Conservation (phyloP, 2,113 vertebrate genomes). For the Silurus asotus region DNA sequence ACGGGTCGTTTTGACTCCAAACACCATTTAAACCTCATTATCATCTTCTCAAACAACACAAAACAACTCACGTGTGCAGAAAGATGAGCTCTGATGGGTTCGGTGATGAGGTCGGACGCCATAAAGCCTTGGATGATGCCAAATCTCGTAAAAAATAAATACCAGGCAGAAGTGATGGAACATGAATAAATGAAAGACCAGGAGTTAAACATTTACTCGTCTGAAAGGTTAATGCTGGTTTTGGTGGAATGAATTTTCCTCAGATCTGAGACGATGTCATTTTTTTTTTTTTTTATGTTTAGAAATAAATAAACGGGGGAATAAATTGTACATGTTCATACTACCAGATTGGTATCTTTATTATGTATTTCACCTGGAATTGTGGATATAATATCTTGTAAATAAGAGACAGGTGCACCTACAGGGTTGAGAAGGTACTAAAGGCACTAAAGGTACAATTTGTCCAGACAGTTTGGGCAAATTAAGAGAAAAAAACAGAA, state of each 20-base stretch:
- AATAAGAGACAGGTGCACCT: not conserved
- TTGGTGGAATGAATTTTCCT: not conserved
- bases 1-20: not conserved
- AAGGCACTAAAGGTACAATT: not conserved
- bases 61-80: not conserved
- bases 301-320: not conserved
- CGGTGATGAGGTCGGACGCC: not conserved
- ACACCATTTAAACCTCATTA: not conserved
- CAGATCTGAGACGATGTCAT: not conserved
- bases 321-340: not conserved
- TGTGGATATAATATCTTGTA: not conserved
- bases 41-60: not conserved
- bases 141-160: not conserved
- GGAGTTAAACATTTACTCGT: constrained; percentile 28
- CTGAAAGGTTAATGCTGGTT: not conserved
- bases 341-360: not conserved
- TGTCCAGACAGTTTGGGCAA: not conserved
- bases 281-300: not conserved
- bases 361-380: not conserved
- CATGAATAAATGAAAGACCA: constrained; percentile 10
- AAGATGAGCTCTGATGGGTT: constrained; percentile 26
- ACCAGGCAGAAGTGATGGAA: not conserved
- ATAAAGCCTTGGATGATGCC: constrained; percentile 17
- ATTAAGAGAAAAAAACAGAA: not conserved
- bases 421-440: not conserved